Conservation (phyloP, 2,113 vertebrate genomes). For the Tautogolabrus adspersus region DNA sequence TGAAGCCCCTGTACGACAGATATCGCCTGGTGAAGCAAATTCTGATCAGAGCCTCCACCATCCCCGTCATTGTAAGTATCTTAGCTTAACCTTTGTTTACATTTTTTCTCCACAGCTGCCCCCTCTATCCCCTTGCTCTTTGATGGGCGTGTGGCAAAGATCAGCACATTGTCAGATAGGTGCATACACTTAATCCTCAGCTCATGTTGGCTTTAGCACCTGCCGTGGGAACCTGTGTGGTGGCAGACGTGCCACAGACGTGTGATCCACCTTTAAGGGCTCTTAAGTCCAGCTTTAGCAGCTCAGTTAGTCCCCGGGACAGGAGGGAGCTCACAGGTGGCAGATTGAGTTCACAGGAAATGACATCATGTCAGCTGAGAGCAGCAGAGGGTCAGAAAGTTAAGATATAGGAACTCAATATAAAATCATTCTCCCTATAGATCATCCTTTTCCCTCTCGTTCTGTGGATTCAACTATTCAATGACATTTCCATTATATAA, state of each 20-base stretch:
- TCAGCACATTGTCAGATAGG: slow-evolving; percentile 28
- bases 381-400: neutral
- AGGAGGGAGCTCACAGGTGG: slow-evolving; percentile 44
- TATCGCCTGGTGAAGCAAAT: slow-evolving; percentile 98
- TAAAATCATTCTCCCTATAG: neutral
- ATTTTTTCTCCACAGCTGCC: neutral
- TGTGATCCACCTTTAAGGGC: slow-evolving; percentile 20
- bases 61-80: slow-evolving; percentile 95
- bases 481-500: slow-evolving; percentile 59
- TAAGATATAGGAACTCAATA: too few species aligned
- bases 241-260: slow-evolving; percentile 28
- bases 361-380: slow-evolving; percentile 2
- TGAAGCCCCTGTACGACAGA: slow-evolving; percentile 97
- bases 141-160: slow-evolving; percentile 2
- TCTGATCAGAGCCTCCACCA: slow-evolving; percentile 91
- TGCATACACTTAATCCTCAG: slow-evolving; percentile 44
- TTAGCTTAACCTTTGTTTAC: neutral
- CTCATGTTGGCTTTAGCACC: slow-evolving; percentile 23
- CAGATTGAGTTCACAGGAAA: slow-evolving; percentile 38
- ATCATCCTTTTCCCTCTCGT: neutral
- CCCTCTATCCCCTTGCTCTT: neutral
- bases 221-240: slow-evolving; percentile 6
- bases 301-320: slow-evolving; percentile 30
- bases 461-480: neutral
- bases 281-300: slow-evolving; percentile 47